Percentiles rank a stretch among this genome's conserved stretches.
These are phyloP conservation scores for Sylvicola cinctus DNA, from an alignment of 2,888 invertebrate genomes.

Conservation along the genomic window DNA sequence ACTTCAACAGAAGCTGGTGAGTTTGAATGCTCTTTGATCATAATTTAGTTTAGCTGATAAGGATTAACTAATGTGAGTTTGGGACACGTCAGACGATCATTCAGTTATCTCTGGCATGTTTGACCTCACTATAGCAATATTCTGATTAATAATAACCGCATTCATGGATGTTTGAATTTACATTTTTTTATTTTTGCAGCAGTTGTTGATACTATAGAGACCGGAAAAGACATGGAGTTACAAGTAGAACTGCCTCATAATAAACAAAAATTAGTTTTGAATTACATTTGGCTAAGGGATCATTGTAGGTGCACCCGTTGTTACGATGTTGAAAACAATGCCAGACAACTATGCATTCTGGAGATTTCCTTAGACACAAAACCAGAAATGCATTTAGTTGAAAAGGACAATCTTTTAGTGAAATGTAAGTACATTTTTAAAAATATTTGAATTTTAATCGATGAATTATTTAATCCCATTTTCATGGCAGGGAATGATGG, in stretches of 20 bases:
- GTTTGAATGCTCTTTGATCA: no score
- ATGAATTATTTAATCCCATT: slow-evolving; percentile 1
- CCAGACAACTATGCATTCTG: slow-evolving; percentile 28
- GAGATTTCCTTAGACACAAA: slow-evolving; percentile 29
- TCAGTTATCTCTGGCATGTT: no score
- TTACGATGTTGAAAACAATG: slow-evolving; percentile 34
- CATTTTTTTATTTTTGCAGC: no score
- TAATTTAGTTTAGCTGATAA: no score
- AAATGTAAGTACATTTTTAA: slow-evolving; percentile 28
- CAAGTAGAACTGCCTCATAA: background rate
- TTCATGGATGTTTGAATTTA: no score
- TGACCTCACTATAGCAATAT: no score
- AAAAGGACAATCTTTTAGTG: slow-evolving; percentile 22
- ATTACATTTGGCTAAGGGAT: slow-evolving; percentile 23
- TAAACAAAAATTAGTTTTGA: slow-evolving; percentile 7
- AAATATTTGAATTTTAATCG: background rate
- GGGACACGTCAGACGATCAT: no score
- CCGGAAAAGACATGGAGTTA: no score
- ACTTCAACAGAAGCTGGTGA: no score
- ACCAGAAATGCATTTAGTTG: slow-evolving; percentile 18
- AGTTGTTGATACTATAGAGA: no score
- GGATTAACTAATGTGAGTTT: no score
- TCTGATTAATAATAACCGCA: no score
- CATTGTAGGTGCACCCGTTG: slow-evolving; percentile 34
- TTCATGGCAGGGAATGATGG: slow-evolving; percentile 33